phyloP scores from a whole-genome alignment of 2,888 invertebrate species.

The Chrysodeixis includens region DNA sequence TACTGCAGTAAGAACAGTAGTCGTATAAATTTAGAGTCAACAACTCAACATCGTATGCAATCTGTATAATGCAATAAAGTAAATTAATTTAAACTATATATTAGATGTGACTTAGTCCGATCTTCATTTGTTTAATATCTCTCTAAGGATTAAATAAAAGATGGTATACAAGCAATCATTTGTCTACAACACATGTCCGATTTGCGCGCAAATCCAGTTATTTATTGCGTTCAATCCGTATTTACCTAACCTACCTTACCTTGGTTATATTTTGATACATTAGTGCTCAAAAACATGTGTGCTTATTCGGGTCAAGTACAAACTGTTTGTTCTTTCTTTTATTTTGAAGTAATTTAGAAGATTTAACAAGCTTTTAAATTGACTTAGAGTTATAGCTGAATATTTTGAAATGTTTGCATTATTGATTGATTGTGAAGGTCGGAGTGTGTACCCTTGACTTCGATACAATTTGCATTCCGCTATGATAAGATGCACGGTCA shows the following conservation, averaged over 20 bases:
- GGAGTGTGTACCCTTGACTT: not conserved
- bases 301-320: conserved; percentile 6
- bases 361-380: not conserved
- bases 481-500: not conserved
- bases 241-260: not conserved
- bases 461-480: conserved; percentile 1
- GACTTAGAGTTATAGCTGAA: not conserved
- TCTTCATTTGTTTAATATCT: too few relatives aligned
- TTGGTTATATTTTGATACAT: conserved; percentile 5
- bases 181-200: not conserved
- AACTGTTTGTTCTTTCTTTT: not conserved
- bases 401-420: not conserved
- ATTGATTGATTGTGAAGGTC: not conserved
- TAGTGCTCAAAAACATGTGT: conserved; percentile 1
- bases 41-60: too few relatives aligned
- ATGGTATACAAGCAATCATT: not conserved
- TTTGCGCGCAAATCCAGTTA: not conserved
- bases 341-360: not conserved
- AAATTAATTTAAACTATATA: too few relatives aligned
- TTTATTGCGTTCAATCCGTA: not conserved
- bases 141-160: too few relatives aligned
- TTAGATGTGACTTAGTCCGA: not conserved
- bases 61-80: too few relatives aligned
- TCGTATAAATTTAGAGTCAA: not conserved
- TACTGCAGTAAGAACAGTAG: not conserved